phyloP scores from a whole-genome alignment of 2,113 vertebrate species.

The Ochotona princeps region DNA sequence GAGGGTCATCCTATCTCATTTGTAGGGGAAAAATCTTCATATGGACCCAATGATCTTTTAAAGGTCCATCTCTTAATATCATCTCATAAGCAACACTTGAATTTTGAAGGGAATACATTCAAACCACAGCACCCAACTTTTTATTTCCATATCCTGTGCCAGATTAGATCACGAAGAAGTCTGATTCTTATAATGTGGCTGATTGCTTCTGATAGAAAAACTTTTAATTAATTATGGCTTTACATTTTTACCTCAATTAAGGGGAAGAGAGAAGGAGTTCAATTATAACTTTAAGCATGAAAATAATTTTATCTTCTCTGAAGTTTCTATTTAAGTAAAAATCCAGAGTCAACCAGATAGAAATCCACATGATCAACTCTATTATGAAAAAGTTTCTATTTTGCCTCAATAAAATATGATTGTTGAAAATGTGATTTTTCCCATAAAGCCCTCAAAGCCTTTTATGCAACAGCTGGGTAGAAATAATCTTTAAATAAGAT shows the following conservation, averaged over 20 bases:
- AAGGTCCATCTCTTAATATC: neutral
- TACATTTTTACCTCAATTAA: neutral
- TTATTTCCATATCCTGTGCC: neutral
- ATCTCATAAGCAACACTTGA: neutral
- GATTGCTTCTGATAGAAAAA: neutral
- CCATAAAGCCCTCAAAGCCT: neutral
- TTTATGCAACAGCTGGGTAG: neutral
- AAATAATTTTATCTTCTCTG: neutral
- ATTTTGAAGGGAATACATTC: neutral
- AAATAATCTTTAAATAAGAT: conserved; percentile 19
- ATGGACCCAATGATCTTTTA: too few relatives aligned
- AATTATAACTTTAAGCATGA: neutral
- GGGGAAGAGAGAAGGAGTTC: neutral
- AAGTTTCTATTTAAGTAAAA: neutral
- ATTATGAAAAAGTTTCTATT: neutral
- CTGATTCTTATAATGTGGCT: neutral
- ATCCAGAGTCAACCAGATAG: neutral
- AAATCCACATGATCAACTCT: neutral
- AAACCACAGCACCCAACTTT: neutral
- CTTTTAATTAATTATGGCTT: neutral
- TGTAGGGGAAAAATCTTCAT: neutral
- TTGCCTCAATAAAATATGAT: neutral
- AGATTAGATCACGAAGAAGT: neutral
- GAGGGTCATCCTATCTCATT: too few relatives aligned
- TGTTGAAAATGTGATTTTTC: neutral